Percentiles rank a stretch among this genome's conserved stretches.
Evolutionary conservation across 2,797 vertebrate genomes (phyloP).

Genomic region (Peromyscus attwateri): DNA sequence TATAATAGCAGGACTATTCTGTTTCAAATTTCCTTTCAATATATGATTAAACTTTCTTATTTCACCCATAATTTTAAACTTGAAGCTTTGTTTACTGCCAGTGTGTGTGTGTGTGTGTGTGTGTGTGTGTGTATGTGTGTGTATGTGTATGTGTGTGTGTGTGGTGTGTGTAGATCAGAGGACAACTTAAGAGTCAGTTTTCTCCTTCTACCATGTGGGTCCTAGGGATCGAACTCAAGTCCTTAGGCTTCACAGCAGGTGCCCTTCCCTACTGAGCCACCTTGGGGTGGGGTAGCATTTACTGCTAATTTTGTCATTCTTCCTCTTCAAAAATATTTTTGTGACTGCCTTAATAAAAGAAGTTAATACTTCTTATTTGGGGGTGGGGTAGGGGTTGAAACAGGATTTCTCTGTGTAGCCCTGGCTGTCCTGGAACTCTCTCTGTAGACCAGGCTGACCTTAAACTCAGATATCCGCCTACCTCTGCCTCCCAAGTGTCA

Average conservation of each 20-base stretch:
- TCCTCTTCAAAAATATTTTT: conserved; percentile 61
- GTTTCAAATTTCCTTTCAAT: conserved; percentile 49
- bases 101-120: not conserved
- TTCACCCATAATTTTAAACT: conserved; percentile 60
- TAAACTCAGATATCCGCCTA: not conserved
- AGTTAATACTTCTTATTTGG: not conserved
- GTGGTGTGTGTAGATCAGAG: not conserved
- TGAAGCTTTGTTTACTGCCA: conserved; percentile 40
- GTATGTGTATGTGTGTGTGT: not conserved
- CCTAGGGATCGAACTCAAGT: not conserved
- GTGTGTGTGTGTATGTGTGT: not conserved
- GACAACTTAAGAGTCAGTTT: not conserved
- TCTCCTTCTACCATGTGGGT: not conserved
- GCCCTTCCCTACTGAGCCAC: not conserved
- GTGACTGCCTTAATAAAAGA: conserved; percentile 62
- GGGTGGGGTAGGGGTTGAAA: not conserved
- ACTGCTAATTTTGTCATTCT: conserved; percentile 44
- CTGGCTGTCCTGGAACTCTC: not conserved
- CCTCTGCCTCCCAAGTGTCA: no score
- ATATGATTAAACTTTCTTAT: conserved; percentile 53
- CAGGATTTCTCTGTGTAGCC: not conserved
- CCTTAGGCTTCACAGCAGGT: not conserved
- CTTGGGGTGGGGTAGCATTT: not conserved
- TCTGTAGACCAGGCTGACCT: not conserved
- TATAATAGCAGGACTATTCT: not conserved